Evolutionary conservation across 2,113 vertebrate species (phyloP).

Genomic region (Bungarus multicinctus): DNA sequence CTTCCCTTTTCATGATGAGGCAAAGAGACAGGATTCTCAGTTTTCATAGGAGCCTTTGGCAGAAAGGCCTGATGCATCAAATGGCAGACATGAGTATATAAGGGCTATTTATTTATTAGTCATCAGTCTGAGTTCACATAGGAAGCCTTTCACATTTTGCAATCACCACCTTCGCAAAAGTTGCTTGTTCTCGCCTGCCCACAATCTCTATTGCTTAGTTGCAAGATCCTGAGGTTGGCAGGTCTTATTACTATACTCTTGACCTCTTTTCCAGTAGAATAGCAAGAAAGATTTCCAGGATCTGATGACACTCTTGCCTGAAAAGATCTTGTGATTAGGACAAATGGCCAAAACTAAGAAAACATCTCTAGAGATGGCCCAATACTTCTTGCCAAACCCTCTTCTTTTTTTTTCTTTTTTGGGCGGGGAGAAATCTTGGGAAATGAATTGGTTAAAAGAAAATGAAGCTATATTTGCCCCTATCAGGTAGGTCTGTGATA

Average conservation of each 20-base stretch:
- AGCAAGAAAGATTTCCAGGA: constrained; percentile 38
- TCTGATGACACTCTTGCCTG: not conserved
- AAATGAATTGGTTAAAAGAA: not conserved
- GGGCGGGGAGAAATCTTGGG: not conserved
- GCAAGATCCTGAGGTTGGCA: constrained; percentile 24
- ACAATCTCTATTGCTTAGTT: constrained; percentile 18
- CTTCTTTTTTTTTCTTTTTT: not conserved
- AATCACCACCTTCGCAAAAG: constrained; percentile 44
- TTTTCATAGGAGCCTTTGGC: constrained; percentile 39
- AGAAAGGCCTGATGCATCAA: constrained; percentile 24
- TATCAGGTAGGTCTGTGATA: not conserved
- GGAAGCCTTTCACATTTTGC: constrained; percentile 55
- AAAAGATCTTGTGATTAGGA: not conserved
- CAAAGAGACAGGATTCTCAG: not conserved
- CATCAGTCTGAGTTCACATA: constrained; percentile 41
- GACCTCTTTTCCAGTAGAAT: constrained; percentile 45
- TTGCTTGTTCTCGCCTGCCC: constrained; percentile 63
- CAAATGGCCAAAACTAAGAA: not conserved
- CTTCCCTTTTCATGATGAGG: not conserved
- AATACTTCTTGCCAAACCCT: not conserved
- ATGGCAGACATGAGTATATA: constrained; percentile 31
- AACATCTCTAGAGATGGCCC: not conserved
- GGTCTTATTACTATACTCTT: constrained; percentile 44
- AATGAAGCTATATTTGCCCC: not conserved
- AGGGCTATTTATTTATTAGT: constrained; percentile 49